Evolutionary conservation across 2,888 invertebrate genomes (phyloP).

Genomic region (Aplocera efformata): DNA sequence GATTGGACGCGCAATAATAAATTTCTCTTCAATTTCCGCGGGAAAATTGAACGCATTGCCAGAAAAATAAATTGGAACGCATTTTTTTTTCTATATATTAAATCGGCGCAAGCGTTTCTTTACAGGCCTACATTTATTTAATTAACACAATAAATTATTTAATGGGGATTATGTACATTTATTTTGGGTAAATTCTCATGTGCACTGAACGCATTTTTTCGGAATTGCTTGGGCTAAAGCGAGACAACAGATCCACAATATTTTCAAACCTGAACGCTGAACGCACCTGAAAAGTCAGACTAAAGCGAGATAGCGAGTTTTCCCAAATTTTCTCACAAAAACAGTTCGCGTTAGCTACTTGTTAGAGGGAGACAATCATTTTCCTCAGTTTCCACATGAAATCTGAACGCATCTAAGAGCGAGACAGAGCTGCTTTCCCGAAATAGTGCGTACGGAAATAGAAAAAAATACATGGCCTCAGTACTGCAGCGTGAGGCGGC

Average conservation of each 20-base stretch:
- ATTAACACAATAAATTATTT: too few relatives aligned
- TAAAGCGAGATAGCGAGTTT: neutral
- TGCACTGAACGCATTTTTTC: slow-evolving; percentile 5
- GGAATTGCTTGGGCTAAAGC: neutral
- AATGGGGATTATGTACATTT: too few relatives aligned
- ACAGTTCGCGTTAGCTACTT: neutral
- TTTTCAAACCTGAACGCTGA: too few relatives aligned
- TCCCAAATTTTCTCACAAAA: neutral
- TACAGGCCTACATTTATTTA: too few relatives aligned
- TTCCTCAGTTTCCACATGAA: slow-evolving; percentile 8
- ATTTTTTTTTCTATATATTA: too few relatives aligned
- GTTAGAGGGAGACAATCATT: too few relatives aligned
- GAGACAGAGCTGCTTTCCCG: slow-evolving; percentile 38
- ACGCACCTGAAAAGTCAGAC: too few relatives aligned
- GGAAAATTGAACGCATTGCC: slow-evolving; percentile 4
- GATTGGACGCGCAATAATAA: slow-evolving; percentile 4
- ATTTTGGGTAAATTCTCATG: neutral
- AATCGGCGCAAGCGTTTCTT: too few relatives aligned
- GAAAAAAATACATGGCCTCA: slow-evolving; percentile 70
- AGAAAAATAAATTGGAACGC: too few relatives aligned
- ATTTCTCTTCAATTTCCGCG: slow-evolving; percentile 3
- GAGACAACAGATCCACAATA: neutral
- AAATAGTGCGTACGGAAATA: slow-evolving; percentile 59
- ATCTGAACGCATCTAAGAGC: slow-evolving; percentile 22
- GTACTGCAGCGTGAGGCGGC: slow-evolving; percentile 56